phyloP scores from a whole-genome alignment of 2,888 invertebrate genomes.

The Cepaea hortensis region DNA sequence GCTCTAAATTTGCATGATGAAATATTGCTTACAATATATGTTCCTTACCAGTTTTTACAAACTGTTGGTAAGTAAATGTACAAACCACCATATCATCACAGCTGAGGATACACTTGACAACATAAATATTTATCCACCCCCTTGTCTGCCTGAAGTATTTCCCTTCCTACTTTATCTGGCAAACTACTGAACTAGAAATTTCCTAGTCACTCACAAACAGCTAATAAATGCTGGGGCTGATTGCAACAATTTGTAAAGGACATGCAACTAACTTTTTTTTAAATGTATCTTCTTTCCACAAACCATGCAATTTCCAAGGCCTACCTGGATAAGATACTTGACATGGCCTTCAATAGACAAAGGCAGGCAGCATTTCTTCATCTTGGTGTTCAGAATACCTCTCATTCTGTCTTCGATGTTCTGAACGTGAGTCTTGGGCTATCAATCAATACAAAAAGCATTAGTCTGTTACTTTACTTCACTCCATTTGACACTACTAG shows the following conservation, averaged over 20 bases:
- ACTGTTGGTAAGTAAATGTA: too few species aligned
- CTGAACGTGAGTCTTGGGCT: constrained; percentile 88
- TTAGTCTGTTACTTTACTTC: neutral
- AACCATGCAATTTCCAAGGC: neutral
- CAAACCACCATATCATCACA: neutral
- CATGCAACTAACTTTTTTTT: too few species aligned
- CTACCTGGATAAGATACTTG: constrained; percentile 86
- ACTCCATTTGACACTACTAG: neutral
- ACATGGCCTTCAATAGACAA: constrained; percentile 96
- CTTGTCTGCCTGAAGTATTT: neutral
- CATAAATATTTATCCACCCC: neutral
- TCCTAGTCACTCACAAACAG: too few species aligned
- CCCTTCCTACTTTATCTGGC: neutral
- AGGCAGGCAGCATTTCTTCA: constrained; percentile 78
- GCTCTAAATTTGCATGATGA: too few species aligned
- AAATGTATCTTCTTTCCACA: neutral
- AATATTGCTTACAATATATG: too few species aligned
- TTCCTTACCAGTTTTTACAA: too few species aligned
- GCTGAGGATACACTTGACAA: neutral
- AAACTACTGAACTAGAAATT: neutral
- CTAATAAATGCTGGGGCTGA: too few species aligned
- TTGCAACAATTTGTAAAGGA: too few species aligned
- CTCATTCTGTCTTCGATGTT: constrained; percentile 90
- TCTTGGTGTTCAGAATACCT: constrained; percentile 80
- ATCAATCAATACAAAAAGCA: constrained; percentile 56